Percentiles rank a stretch among this genome's conserved stretches.
Evolutionary conservation across 2,113 vertebrate species (phyloP).

Genomic region (Eptatretus burgeri): DNA sequence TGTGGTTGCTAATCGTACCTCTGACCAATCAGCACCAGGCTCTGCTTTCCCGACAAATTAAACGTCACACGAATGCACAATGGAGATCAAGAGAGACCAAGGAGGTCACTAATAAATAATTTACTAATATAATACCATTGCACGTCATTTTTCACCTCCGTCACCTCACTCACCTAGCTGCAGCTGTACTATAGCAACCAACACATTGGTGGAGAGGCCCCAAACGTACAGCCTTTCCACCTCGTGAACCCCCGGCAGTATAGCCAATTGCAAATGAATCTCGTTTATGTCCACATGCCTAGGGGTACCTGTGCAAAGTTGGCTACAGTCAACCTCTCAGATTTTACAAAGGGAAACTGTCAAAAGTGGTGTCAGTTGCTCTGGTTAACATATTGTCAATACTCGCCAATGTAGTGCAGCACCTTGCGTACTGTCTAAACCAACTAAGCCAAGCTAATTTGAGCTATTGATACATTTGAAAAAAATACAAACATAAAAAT

Average conservation of each 20-base stretch:
- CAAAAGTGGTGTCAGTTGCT: not conserved
- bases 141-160: no score
- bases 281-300: conserved; percentile 39
- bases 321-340: not conserved
- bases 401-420: not conserved
- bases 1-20: no score
- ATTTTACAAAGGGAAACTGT: no score
- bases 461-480: not conserved
- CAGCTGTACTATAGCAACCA: conserved; percentile 49
- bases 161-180: conserved; percentile 36
- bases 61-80: no score
- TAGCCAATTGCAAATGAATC: conserved; percentile 56
- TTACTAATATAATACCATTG: no score
- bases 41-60: no score
- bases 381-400: not conserved
- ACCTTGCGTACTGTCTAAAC: not conserved
- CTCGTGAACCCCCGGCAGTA: conserved; percentile 56
- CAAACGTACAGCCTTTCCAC: conserved; percentile 76
- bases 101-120: no score
- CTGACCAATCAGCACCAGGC: no score
- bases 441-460: not conserved
- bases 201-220: conserved; percentile 64
- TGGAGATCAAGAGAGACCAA: no score
- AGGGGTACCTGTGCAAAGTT: conserved; percentile 33
- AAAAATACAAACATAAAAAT: no score